Evolutionary conservation across 2,113 vertebrate species (phyloP), one percentile per base, ranked within the genome.

Genomic region (Progne subis): DNA sequence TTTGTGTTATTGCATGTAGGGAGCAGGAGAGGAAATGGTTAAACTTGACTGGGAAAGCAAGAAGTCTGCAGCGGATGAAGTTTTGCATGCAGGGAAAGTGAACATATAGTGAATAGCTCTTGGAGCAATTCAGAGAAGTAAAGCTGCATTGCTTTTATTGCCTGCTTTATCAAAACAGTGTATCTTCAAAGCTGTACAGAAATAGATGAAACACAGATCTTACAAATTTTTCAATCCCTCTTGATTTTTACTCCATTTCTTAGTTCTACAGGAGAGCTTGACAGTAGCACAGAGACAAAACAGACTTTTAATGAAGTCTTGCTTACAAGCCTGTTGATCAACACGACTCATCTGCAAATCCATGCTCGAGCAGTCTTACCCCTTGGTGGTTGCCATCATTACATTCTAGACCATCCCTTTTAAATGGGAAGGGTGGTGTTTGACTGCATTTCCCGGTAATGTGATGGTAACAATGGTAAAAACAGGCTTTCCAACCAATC

Each of bases 191-290:
- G 49, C 57, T 76, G 6, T 52, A 55, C 47, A 61, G 60, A 89
- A 95, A 86, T n/a, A 91, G 86, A 92, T 84, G 55, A 61, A 94
- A 78, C 20, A 39, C 31, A 64, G 76, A 68, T 64, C 65, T 69
- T 32, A 49, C 25, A 82, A 46, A 67, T 85, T 49, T 74, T 79
- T 4, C 85, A 84, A 86, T 56, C 17, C 31, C 11, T 24, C 79
- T 89, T 94, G 76, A 81, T 90, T 91, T 94, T 74, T 23, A 32
- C 60, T 88, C 50, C 7, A 53, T 91, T 93, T 59, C 39, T 77
- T 84, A 78, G 82, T 78, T 86, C 78, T 52, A 9, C 52, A 68
- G 69, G 55, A 74, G 57, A 74, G n/a, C 12, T 55, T 80, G 39
- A 77, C n/a, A 72, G 23, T 44, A 75, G 19, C 37, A 88, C 53